Evolutionary conservation across 2,797 vertebrate genomes (phyloP), one percentile per base, ranked within the genome.

Genomic region (Cryptoblepharus egeriae): DNA sequence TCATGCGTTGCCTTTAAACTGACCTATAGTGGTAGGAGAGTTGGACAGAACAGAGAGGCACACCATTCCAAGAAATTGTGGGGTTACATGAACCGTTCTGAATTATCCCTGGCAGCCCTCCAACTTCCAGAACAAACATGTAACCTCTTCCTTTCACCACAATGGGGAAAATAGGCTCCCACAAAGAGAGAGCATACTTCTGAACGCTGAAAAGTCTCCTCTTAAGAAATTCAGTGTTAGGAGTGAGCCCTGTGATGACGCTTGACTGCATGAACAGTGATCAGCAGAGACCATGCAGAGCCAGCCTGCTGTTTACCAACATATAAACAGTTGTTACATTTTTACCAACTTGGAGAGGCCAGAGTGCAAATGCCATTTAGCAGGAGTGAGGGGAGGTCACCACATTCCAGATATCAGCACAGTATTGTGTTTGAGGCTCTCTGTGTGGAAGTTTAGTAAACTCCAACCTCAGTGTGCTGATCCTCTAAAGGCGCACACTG

Each of bases 351-450:
- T 80, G 30, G 18, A 49, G 5, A 71, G 67, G 12, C 30, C 12
- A 77, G 30, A 5, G 16, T 63, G n/a, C 67, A 60, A 13, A 5
- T 8, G 30, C 37, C 49, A 73, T 49, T 28, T 37, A 71, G 8
- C 37, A 39, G 55, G 16, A 42, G 57, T 4, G 30, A 32, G 7
- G 10, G 28, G 5, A 24, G 28, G 26, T 11, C 55, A 1, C 16
- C 58, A 32, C 37, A 35, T 74, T 65, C 70, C 35, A 18, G 30
- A 26, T 22, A 5, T 26, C 64, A 52, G 58, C 30, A 61, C 4
- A 35, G 45, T 90, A 63, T 77, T 92, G 79, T 30, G 71, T 86
- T 89, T 90, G 89, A 70, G 65, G 74, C 79, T 85, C 0, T 73
- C 75, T 69, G 83, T 85, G 55, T 75, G 77, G 89, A 79, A 84